Percentiles rank a stretch among this genome's conserved stretches.
These are phyloP conservation scores for Catalaphyllia jardinei DNA, from an alignment of 64 coral and sea anemone genomes.

Conservation along the genomic window DNA sequence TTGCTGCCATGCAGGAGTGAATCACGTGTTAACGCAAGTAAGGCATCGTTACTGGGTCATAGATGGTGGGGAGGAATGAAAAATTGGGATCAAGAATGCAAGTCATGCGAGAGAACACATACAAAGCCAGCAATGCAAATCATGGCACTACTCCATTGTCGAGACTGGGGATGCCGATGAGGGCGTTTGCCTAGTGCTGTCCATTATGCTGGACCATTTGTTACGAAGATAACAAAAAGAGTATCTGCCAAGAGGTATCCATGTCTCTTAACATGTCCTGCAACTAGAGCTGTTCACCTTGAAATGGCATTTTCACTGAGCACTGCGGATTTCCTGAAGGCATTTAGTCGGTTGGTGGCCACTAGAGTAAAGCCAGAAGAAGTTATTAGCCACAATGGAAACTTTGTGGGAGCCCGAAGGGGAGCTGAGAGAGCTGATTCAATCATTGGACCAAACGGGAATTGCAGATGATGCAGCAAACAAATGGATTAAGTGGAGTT, in stretches of 20 bases:
- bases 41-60: slow-evolving; percentile 41
- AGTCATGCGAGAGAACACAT: background rate
- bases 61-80: slow-evolving; percentile 28
- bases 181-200: background rate
- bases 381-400: slow-evolving; percentile 23
- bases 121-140: background rate
- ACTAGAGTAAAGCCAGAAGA: slow-evolving; percentile 4
- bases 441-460: background rate
- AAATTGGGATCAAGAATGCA: background rate
- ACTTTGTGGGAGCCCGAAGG: slow-evolving; percentile 48
- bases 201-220: slow-evolving; percentile 39
- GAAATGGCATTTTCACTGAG: slow-evolving; percentile 14
- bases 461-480: background rate
- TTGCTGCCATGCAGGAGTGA: slow-evolving; percentile 28
- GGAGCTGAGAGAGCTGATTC: slow-evolving; percentile 23
- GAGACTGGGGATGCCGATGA: background rate
- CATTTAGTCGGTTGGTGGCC: slow-evolving; percentile 7
- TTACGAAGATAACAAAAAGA: slow-evolving; percentile 1
- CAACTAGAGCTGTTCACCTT: slow-evolving; percentile 30
- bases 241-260: slow-evolving; percentile 33
- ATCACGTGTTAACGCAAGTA: background rate
- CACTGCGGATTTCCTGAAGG: slow-evolving; percentile 32
- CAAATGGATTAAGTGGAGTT: slow-evolving; percentile 39
- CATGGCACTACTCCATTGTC: slow-evolving; percentile 9
- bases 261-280: slow-evolving; percentile 25